Evolutionary conservation across 2,113 vertebrate species (phyloP).

Genomic region (Prolemur simus): DNA sequence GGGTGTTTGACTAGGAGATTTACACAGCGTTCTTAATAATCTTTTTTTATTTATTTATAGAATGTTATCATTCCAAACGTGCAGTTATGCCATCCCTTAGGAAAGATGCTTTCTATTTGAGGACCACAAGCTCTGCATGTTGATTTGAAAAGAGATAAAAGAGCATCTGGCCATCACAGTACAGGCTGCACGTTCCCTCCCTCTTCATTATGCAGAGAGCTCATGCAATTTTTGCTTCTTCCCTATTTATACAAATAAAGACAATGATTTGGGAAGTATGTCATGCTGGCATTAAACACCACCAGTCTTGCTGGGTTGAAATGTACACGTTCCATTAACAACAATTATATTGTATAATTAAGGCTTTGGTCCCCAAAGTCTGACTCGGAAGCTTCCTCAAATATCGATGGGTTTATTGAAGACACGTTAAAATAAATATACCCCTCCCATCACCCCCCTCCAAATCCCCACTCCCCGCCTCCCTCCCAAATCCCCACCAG

Average conservation of each 20-base stretch:
- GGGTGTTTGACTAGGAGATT: slow-evolving; percentile 79
- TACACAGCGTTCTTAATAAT: slow-evolving; percentile 81
- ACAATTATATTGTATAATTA: slow-evolving; percentile 79
- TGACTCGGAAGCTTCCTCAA: slow-evolving; percentile 27
- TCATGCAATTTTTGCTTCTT: slow-evolving; percentile 77
- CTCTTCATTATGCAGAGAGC: slow-evolving; percentile 78
- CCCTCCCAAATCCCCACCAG: neutral
- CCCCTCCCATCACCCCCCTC: neutral
- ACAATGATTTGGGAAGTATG: slow-evolving; percentile 81
- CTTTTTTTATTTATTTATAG: slow-evolving; percentile 81
- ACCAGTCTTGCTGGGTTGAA: slow-evolving; percentile 74
- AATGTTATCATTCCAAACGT: slow-evolving; percentile 80
- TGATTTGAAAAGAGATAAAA: slow-evolving; percentile 82
- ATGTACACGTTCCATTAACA: slow-evolving; percentile 70
- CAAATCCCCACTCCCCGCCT: neutral
- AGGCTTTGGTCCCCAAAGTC: slow-evolving; percentile 67
- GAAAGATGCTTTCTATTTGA: slow-evolving; percentile 82
- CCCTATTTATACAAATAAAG: slow-evolving; percentile 82
- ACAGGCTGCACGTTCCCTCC: slow-evolving; percentile 68
- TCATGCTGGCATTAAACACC: slow-evolving; percentile 80
- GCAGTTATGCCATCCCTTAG: slow-evolving; percentile 79
- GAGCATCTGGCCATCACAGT: slow-evolving; percentile 77
- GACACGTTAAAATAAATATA: slow-evolving; percentile 49
- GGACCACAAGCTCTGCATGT: slow-evolving; percentile 79
- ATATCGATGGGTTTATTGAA: slow-evolving; percentile 40